Percentiles rank a stretch among this genome's conserved stretches.
phyloP scores from a whole-genome alignment of 2,797 vertebrate species.

The Platalea minor region DNA sequence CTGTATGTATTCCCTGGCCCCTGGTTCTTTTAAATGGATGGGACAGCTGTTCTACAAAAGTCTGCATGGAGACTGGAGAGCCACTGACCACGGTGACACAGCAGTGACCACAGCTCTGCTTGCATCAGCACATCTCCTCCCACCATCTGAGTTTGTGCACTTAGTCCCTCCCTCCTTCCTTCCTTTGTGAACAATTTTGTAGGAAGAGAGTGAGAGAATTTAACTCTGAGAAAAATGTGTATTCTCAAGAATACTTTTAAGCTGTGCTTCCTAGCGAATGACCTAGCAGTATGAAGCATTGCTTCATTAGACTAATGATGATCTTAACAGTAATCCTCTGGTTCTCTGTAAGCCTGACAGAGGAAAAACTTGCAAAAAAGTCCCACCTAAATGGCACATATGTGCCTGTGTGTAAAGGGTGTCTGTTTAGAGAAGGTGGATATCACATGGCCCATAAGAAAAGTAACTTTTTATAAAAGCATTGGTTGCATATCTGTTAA shows the following conservation, averaged over 20 bases:
- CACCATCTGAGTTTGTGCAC: not conserved
- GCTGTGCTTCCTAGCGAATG: accelerated
- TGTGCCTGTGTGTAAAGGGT: not conserved
- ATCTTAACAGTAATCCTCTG: not conserved
- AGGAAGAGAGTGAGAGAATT: not conserved
- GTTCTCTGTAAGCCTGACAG: not conserved
- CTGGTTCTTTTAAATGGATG: not conserved
- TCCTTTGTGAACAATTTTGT: not conserved
- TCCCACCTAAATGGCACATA: not conserved
- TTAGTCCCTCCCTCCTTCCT: not conserved
- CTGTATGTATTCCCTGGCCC: not conserved
- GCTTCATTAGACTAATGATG: not conserved
- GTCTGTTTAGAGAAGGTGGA: not conserved
- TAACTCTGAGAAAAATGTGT: not conserved
- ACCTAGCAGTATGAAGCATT: not conserved
- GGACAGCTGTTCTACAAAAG: not conserved
- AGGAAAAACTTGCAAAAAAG: not conserved
- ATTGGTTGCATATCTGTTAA: not conserved
- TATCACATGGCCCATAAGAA: not conserved
- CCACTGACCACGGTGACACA: not conserved
- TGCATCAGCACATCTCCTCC: not conserved
- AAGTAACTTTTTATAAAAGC: not conserved
- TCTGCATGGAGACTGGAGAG: not conserved
- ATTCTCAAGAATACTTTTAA: not conserved
- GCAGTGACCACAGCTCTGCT: not conserved